Evolutionary conservation across 2,888 invertebrate genomes (phyloP), one percentile per base, ranked within the genome.

Genomic region (Seira ritae): DNA sequence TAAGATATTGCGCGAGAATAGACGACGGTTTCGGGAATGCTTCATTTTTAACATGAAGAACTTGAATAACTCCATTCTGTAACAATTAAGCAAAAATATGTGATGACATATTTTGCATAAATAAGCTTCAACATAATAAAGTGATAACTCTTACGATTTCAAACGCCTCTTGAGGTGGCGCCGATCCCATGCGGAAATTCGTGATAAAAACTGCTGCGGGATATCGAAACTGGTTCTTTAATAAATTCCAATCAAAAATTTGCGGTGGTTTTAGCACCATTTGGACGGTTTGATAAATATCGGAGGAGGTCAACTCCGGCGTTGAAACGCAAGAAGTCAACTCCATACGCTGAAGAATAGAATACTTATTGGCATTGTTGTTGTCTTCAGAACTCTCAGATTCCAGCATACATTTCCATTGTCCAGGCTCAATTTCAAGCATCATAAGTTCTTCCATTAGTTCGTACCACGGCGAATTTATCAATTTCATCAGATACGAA

Each of bases 1-100:
- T 96, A 85, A 96, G 92, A 91, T 96, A 96, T 91, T 96, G 96
- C 68, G 95, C 95, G 88, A 96, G 93, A 89, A 96, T 94, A 89
- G 95, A 95, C 89, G 96, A 96, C 71, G 95, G 95, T 89, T 96
- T 91, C 50, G 94, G 93, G 91, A 96, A 96, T 85, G 95, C 94
- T 62, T 94, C 93, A 91, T 96, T 96, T 90, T 94, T 94, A 86
- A 97, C 94, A 91, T 96, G 97, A 15, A 96, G 93, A 72, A 96
- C 94, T 89, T 94, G 95, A 88, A 96, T 94, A 89, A 96, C 91
- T 84, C 95, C 95, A 89, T 96, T 95, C 96, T 96, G 92, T 77
- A 91, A 91, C 85, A 88, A 68, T 37, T 20, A 46, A 1, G 42
- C 1, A 19, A 46, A 17, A 20, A 37, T 8, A 69, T 12, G 42